Evolutionary conservation across 1,140 invertebrate species (phyloP), one percentile per base, ranked within the genome.

Genomic region (Melipona quadrifasciata): DNA sequence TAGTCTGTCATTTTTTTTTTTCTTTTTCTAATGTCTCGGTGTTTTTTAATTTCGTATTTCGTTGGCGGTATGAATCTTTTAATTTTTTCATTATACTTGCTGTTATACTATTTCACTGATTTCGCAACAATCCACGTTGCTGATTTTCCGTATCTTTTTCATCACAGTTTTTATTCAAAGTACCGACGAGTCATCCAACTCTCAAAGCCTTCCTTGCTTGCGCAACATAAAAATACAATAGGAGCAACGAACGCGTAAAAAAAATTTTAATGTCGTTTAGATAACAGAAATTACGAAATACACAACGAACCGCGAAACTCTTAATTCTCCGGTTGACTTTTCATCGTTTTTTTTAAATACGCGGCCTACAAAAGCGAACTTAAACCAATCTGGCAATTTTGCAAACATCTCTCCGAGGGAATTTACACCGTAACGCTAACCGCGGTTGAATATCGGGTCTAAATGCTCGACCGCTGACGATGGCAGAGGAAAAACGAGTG

Each of bases 401-500:
- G 14, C 70, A 51, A 47, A 70, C 68, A 47, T 51, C 47, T 47
- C 47, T 31, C 21, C 21, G 24, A n/a, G 39, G 39, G 16, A 31
- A 12, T 73, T 73, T 16, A 24, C n/a, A 19, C 55, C 57, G 31
- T 74, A 34, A 10, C 73, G 19, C 34, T 47, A 76, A 61, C 31
- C 24, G 16, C 21, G 74, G 27, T 61, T 2, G 74, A 76, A 76
- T 76, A 47, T 61, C 70, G 16, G 14, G 39, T n/a, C 39, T 8
- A 24, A 17, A 72, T 27, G 27, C 47, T 11, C 51, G 11, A 11
- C n/a, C 4, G 12, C 34, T 57, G 70, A 24, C 12, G 19, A 5
- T 24, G 51, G 27, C 5, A 51, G 27, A 24, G 51, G 27, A 57
- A 57, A 67, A 84, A 61, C 75, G 75, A 75, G 21, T 71, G 65